Conservation (phyloP, 2,888 invertebrate species). For the Drosophila mayaguana region DNA sequence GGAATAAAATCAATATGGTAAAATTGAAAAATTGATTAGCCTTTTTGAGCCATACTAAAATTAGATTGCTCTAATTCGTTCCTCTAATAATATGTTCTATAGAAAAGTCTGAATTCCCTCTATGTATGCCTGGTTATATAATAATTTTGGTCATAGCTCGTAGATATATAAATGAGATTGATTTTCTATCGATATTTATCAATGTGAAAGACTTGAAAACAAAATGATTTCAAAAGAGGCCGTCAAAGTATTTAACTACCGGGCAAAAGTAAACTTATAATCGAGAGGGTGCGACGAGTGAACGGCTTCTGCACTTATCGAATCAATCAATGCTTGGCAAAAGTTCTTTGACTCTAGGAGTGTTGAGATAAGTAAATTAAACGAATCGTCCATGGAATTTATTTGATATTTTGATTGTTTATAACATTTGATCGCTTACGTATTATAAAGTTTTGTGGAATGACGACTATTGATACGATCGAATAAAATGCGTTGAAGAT, state of each 20-base stretch:
- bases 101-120: not conserved
- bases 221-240: too few relatives aligned
- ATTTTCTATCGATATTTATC: not conserved
- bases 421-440: not conserved
- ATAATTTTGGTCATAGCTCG: not conserved
- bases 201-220: not conserved
- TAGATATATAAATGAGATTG: not conserved
- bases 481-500: not conserved
- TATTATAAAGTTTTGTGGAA: not conserved
- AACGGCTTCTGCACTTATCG: not conserved
- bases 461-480: not conserved
- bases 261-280: not conserved
- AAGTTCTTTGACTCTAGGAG: not conserved
- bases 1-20: not conserved
- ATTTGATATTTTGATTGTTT: not conserved
- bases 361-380: not conserved
- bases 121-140: not conserved
- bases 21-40: not conserved
- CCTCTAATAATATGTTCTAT: too few relatives aligned
- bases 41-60: too few relatives aligned
- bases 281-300: not conserved
- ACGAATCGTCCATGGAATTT: not conserved
- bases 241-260: not conserved
- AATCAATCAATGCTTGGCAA: conserved; percentile 1
- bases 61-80: too few relatives aligned